Base-by-base conservation (phyloP, 2,113 vertebrate genomes). In the Opisthocomus hoazin region DNA sequence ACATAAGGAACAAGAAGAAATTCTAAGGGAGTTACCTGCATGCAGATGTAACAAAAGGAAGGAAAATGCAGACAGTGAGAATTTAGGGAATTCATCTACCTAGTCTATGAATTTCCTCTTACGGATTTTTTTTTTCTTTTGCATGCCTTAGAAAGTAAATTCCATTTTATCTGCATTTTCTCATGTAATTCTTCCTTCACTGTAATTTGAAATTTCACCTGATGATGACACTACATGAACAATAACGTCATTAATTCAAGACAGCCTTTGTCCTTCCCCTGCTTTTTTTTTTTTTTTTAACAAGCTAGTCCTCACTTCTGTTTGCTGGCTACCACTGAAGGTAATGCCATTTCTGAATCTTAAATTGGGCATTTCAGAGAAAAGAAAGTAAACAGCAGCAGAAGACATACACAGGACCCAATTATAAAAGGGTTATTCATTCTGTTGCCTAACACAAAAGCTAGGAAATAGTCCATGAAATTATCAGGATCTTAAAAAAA, bases 181-280 rank as follows among this genome's bases (percentile, higher is more conserved):
- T 89, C 34, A 36, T 30, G 23, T 1, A 1, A 89, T 71, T 87
- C 24, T 48, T 79, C 48, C 32, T 91, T 89, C 39, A 22, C 10
- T 54, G 19, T 30, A 91, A 93, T 68, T 27, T 85, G 68, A 68
- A 75, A 87, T 89, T 70, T 85, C 61, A 79, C 48, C 43, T 64
- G 36, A 6, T 43, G 61, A 78, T 82, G 43, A 79, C n/a, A 32
- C 43, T 79, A 39, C 21, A 64, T 13, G 21, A 71, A 37, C 43
- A 84, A 71, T 29, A 51, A 51, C 5, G 1, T 46, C 53, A 56
- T 61, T 75, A 81, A 75, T 50, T 87, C 58, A 89, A 87, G 46
- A 37, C 32, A 22, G 21, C 7, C 37, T 54, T 30, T 81, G 46
- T 22, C 22, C 14, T 66, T 13, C n/a, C 22, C 10, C 21, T 51